These are phyloP conservation scores for Hephaestus fuliginosus DNA, from an alignment of 2,797 vertebrate genomes.

Conservation along the genomic window DNA sequence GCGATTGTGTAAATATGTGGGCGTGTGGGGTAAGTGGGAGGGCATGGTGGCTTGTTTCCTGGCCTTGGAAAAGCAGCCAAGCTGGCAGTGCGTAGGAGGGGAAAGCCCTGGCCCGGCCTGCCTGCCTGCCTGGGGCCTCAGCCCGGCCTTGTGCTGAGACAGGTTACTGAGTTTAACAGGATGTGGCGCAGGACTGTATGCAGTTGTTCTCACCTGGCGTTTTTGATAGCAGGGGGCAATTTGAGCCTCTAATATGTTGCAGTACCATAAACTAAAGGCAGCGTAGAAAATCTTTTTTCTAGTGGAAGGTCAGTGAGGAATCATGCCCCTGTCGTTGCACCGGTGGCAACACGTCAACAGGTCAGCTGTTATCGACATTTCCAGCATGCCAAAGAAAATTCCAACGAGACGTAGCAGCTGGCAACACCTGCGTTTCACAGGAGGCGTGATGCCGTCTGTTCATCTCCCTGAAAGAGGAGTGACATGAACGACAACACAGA, in stretches of 20 bases:
- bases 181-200: slow-evolving; percentile 24
- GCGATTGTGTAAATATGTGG: slow-evolving; percentile 46
- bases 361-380: slow-evolving; percentile 18
- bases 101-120: slow-evolving; percentile 68
- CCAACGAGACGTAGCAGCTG: slow-evolving; percentile 40
- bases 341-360: not conserved
- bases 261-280: not conserved
- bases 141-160: slow-evolving; percentile 23
- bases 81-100: slow-evolving; percentile 74
- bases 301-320: not conserved
- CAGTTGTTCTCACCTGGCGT: slow-evolving; percentile 12
- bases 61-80: slow-evolving; percentile 69
- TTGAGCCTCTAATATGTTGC: not conserved
- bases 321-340: not conserved
- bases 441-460: not conserved
- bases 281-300: not conserved
- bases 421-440: slow-evolving; percentile 16
- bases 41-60: slow-evolving; percentile 64
- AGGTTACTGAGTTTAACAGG: slow-evolving; percentile 63
- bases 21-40: slow-evolving; percentile 58
- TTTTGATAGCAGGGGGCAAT: not conserved
- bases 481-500: not conserved
- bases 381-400: slow-evolving; percentile 10
- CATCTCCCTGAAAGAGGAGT: not conserved
- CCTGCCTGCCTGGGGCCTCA: slow-evolving; percentile 17